These are phyloP conservation scores for Rotaria magnacalcarata DNA, from an alignment of 2,888 invertebrate genomes.

Conservation along the genomic window DNA sequence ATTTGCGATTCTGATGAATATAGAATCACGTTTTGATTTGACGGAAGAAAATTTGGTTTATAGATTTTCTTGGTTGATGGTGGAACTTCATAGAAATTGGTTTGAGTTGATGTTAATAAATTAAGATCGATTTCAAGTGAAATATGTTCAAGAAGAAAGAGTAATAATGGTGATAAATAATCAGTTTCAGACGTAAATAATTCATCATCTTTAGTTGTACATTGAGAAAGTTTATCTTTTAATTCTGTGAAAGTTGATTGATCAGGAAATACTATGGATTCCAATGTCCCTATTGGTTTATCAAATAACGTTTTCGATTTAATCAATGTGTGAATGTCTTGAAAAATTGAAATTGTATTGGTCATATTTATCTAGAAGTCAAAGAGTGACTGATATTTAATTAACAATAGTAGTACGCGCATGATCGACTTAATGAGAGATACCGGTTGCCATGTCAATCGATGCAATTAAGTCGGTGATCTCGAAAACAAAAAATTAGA, in stretches of 20 bases:
- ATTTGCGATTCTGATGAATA: background rate
- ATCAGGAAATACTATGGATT: background rate
- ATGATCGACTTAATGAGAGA: too few relatives aligned
- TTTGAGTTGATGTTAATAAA: background rate
- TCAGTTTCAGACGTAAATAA: background rate
- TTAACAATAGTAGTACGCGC: background rate
- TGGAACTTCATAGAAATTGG: background rate
- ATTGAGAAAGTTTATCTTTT: background rate
- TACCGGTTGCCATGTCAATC: too few relatives aligned
- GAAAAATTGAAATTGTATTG: background rate
- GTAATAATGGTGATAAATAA: background rate
- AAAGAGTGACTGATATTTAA: background rate
- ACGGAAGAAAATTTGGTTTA: background rate
- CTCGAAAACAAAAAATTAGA: too few relatives aligned
- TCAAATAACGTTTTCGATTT: background rate
- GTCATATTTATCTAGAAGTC: background rate
- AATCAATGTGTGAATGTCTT: background rate
- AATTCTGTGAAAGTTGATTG: background rate
- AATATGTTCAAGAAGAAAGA: slow-evolving; percentile 9
- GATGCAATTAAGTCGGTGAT: too few relatives aligned
- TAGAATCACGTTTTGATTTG: background rate
- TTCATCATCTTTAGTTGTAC: background rate
- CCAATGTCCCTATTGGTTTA: background rate
- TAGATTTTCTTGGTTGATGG: background rate
- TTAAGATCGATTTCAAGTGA: background rate